Conservation (phyloP, 2,113 vertebrate genomes). For the Halcyon malimbica region DNA sequence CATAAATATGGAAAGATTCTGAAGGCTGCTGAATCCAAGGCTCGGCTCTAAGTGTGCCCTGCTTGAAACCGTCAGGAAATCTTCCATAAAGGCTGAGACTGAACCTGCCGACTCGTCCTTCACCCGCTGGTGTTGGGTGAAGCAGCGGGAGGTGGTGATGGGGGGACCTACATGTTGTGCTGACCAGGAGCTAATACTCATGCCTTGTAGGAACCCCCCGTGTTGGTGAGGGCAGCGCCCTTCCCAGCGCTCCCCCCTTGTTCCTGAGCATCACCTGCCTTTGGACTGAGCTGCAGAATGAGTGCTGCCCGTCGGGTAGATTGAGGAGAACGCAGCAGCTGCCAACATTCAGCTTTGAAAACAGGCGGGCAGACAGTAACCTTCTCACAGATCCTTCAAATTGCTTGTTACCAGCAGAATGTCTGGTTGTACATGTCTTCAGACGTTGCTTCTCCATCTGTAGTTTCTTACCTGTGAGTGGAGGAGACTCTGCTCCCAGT, state of each 20-base stretch:
- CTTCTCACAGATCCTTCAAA: not conserved
- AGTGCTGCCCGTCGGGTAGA: not conserved
- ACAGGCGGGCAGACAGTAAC: too few species aligned
- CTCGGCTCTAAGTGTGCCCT: not conserved
- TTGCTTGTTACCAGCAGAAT: not conserved
- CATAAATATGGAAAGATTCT: slow-evolving; percentile 34
- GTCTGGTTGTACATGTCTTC: not conserved
- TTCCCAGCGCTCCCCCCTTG: not conserved
- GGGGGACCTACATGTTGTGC: fast-evolving
- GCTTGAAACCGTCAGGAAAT: not conserved
- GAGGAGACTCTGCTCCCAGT: not conserved
- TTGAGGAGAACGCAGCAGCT: not conserved
- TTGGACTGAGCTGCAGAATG: fast-evolving
- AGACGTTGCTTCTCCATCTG: fast-evolving
- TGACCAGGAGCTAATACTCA: fast-evolving
- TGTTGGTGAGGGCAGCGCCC: not conserved
- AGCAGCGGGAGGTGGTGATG: not conserved
- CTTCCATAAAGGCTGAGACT: not conserved
- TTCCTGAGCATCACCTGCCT: not conserved
- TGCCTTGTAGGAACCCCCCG: too few species aligned
- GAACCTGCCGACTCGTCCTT: fast-evolving
- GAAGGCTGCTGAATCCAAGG: not conserved
- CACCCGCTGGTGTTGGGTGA: not conserved
- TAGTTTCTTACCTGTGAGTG: fast-evolving
- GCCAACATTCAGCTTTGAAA: not conserved